phyloP scores from a whole-genome alignment of 30 jellyfish, hydroid and myxozoan genomes.

The Hydractinia symbiolongicarpus region DNA sequence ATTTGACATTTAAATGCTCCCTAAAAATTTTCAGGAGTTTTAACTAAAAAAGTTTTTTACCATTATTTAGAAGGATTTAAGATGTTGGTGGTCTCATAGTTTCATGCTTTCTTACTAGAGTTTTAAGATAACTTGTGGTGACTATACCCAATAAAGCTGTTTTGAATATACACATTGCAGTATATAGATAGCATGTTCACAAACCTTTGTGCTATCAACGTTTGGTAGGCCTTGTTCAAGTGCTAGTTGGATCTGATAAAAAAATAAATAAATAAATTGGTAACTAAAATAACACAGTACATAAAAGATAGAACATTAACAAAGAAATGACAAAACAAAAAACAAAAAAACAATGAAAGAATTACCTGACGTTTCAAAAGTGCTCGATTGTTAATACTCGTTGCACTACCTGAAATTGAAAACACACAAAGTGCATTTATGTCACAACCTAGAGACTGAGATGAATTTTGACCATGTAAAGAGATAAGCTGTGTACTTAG shows the following conservation, averaged over 20 bases:
- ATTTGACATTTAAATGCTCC: neutral
- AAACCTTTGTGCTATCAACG: conserved; percentile 52
- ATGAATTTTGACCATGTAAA: too few relatives aligned
- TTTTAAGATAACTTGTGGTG: too few relatives aligned
- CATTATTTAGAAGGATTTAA: too few relatives aligned
- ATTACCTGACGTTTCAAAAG: conserved; percentile 28
- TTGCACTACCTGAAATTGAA: conserved; percentile 28
- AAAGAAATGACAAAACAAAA: neutral
- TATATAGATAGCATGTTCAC: too few relatives aligned
- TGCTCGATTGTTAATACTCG: conserved; percentile 25
- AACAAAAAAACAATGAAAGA: neutral
- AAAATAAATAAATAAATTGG: neutral
- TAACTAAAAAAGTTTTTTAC: too few relatives aligned
- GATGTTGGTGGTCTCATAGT: too few relatives aligned
- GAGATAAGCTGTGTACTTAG: too few relatives aligned
- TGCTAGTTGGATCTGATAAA: conserved; percentile 39
- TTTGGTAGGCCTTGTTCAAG: conserved; percentile 49
- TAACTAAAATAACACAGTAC: neutral
- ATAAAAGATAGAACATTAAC: neutral
- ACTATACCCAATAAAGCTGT: too few relatives aligned
- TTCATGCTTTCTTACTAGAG: too few relatives aligned
- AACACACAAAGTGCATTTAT: neutral
- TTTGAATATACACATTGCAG: too few relatives aligned
- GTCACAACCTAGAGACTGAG: too few relatives aligned
- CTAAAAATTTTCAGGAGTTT: neutral